A percentile compares a stretch with the other conserved stretches of the same genome.
Conservation (phyloP, 1,140 invertebrate species). For the Cecropterus lyciades region DNA sequence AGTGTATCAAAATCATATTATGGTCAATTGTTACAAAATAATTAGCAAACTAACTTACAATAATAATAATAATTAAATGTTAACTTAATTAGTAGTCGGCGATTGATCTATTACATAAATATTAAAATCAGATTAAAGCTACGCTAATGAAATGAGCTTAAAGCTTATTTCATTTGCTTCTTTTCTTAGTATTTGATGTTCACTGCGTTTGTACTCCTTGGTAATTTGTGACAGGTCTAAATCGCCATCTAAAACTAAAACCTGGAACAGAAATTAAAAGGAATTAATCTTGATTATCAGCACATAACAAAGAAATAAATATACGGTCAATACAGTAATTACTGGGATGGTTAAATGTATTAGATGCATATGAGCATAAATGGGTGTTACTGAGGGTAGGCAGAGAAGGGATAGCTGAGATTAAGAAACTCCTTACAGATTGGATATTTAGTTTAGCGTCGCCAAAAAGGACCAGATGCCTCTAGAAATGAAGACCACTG, state of each 20-base stretch:
- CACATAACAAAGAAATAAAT: too few species aligned
- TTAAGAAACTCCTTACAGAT: too few species aligned
- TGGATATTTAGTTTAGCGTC: too few species aligned
- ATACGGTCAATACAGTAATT: too few species aligned
- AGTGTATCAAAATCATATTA: too few species aligned
- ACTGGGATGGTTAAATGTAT: too few species aligned
- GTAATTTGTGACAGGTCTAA: slow-evolving; percentile 86
- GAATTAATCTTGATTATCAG: neutral
- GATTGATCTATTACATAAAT: slow-evolving; percentile 6
- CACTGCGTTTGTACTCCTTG: slow-evolving; percentile 86
- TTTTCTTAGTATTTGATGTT: slow-evolving; percentile 79
- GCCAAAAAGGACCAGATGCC: too few species aligned
- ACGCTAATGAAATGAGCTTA: slow-evolving; percentile 30
- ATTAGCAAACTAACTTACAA: neutral
- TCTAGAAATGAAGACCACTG: too few species aligned
- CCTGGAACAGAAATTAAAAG: slow-evolving; percentile 65
- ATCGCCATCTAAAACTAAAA: slow-evolving; percentile 86
- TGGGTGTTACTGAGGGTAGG: too few species aligned
- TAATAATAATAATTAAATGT: slow-evolving; percentile 1
- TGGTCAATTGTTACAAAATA: neutral
- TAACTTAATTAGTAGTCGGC: neutral
- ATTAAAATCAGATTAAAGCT: neutral
- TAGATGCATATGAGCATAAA: too few species aligned
- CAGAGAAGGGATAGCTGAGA: too few species aligned
- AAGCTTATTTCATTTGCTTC: slow-evolving; percentile 67